Conservation (phyloP, 2,888 invertebrate species). For the Melanostoma scalare region DNA sequence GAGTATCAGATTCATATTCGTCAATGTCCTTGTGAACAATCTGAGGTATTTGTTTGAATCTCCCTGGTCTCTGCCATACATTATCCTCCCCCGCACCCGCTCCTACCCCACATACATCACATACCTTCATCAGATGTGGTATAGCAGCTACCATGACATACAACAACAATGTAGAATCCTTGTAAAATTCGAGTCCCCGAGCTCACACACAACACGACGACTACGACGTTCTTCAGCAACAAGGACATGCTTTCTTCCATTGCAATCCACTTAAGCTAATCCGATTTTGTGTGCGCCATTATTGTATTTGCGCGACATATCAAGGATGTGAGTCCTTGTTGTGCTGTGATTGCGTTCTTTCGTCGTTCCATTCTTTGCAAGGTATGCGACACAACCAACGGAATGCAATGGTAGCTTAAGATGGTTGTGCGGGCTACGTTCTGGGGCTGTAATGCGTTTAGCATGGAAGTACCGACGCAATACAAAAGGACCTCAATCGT, state of each 20-base stretch:
- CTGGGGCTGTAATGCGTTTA: conserved; percentile 44
- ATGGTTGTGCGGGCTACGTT: neutral
- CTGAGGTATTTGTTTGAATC: conserved; percentile 63
- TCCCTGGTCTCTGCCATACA: conserved; percentile 8
- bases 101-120: too few species aligned
- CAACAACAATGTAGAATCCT: conserved; percentile 49
- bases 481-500: conserved; percentile 68
- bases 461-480: conserved; percentile 8
- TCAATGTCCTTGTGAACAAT: conserved; percentile 67
- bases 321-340: conserved; percentile 71
- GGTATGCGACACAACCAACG: conserved; percentile 50
- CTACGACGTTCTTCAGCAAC: conserved; percentile 22
- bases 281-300: conserved; percentile 72
- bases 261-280: conserved; percentile 73
- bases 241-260: conserved; percentile 65
- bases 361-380: conserved; percentile 29
- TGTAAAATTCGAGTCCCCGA: conserved; percentile 31
- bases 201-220: conserved; percentile 43
- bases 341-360: conserved; percentile 70
- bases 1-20: conserved; percentile 70
- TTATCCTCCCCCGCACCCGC: neutral
- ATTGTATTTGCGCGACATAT: conserved; percentile 73
- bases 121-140: neutral
- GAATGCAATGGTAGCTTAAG: conserved; percentile 45
- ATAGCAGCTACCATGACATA: conserved; percentile 30